Evolutionary conservation across 37 sponge, comb jelly and placozoan species (phyloP), one percentile per base, ranked within the genome.

Genomic region (Spongia lamella): DNA sequence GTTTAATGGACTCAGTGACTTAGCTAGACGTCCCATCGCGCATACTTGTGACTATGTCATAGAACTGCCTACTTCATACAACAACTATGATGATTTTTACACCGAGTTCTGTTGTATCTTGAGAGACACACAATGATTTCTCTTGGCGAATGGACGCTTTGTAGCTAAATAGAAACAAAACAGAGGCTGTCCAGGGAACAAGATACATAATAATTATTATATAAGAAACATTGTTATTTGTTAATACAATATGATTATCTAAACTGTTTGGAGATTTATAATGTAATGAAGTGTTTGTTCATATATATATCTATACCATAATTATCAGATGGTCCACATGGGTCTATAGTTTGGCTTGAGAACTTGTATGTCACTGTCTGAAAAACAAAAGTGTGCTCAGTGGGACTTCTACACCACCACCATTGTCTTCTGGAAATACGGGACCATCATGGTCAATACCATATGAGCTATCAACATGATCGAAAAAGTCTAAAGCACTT

Each of bases 291-390:
- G 31, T 32, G 63, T 63, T 38, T 77, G 77, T 63, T 77, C 77
- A 77, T 77, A 77, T 25, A 43, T 43, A 77, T 49, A 33, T 77
- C 77, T 40, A 77, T 51, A 43, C 66, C 77, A 77, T 77, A 77
- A 49, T 77, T 77, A 49, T 63, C 65, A n/a, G 66, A 51, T 22
- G 49, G 32, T 29, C 15, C 51, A 47, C 22, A 63, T 43, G 77
- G 77, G 36, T 77, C 66, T 50, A 77, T 77, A 21, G 40, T 29
- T 56, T 50, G 77, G n/a, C 9, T 43, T 43, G 9, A 43, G 47
- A 9, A 43, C 9, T 43, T 43, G 47, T 13, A 43, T 43, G 47
- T 43, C 7, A 13, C 47, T 43, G 47, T 43, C 47, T 43, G 47
- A 43, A 43, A 43, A 43, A 9, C 47, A 9, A 13, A n/a, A 70